phyloP scores from a whole-genome alignment of 2,113 vertebrate genomes.

The Siniperca chuatsi region DNA sequence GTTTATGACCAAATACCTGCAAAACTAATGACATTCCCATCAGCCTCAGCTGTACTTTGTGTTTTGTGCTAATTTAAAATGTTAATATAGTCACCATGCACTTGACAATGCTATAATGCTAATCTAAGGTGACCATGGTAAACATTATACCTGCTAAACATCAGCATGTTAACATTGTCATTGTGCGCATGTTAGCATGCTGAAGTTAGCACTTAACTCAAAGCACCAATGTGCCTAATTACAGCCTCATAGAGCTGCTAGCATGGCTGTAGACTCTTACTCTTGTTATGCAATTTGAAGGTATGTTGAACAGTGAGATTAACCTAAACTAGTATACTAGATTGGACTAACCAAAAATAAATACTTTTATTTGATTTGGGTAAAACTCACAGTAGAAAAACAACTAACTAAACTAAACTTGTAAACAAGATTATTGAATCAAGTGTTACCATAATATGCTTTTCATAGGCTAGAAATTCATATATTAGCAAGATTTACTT shows the following conservation, averaged over 20 bases:
- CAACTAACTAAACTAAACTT: not conserved
- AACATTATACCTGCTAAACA: too few relatives aligned
- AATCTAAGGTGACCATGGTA: not conserved
- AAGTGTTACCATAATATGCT: not conserved
- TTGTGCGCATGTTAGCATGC: too few relatives aligned
- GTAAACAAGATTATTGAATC: not conserved
- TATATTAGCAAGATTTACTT: not conserved
- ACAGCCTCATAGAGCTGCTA: too few relatives aligned
- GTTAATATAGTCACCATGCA: not conserved
- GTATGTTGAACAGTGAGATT: not conserved
- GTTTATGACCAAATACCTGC: too few relatives aligned
- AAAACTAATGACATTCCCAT: too few relatives aligned
- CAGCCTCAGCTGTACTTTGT: too few relatives aligned
- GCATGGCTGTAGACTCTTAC: too few relatives aligned
- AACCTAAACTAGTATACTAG: not conserved
- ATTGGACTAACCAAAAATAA: not conserved
- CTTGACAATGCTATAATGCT: not conserved
- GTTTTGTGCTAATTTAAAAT: not conserved
- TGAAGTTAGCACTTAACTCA: too few relatives aligned
- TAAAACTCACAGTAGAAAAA: not conserved
- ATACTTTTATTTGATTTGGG: not conserved
- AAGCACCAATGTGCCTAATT: too few relatives aligned
- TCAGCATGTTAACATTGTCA: too few relatives aligned
- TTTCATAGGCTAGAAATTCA: not conserved
- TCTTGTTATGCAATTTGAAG: too few relatives aligned